Conservation (phyloP, 2,888 invertebrate genomes). For the Stomorhina lunata region DNA sequence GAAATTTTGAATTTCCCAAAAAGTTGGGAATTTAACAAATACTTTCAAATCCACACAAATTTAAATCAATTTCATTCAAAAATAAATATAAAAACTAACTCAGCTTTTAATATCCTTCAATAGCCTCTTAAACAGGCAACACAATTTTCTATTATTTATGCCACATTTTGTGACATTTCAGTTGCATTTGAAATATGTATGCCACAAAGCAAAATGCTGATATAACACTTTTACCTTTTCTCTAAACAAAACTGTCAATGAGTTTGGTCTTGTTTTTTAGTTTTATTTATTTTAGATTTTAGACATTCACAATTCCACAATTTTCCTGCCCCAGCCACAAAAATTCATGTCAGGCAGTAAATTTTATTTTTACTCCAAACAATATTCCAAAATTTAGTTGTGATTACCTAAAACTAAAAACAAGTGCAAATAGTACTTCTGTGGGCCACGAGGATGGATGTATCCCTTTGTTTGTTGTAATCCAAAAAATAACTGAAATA, state of each 20-base stretch:
- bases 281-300: conserved; percentile 4
- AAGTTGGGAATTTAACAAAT: too few relatives aligned
- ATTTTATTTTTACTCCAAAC: conserved; percentile 9
- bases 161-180: conserved; percentile 12
- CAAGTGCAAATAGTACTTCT: conserved; percentile 1
- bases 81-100: neutral
- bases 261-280: conserved; percentile 12
- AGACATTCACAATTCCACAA: neutral
- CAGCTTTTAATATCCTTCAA: conserved; percentile 18
- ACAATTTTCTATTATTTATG: neutral
- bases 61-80: too few relatives aligned
- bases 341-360: conserved; percentile 34
- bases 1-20: too few relatives aligned
- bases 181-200: neutral
- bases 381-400: conserved; percentile 14
- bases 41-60: too few relatives aligned
- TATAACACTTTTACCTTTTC: conserved; percentile 23
- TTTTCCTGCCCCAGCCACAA: neutral
- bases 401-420: too few relatives aligned
- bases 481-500: conserved; percentile 30
- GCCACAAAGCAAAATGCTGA: conserved; percentile 14
- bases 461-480: conserved; percentile 10
- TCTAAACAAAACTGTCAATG: neutral
- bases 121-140: neutral
- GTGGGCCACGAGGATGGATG: neutral